Conservation (phyloP, 1,140 invertebrate species). For the Bombus consobrinus region DNA sequence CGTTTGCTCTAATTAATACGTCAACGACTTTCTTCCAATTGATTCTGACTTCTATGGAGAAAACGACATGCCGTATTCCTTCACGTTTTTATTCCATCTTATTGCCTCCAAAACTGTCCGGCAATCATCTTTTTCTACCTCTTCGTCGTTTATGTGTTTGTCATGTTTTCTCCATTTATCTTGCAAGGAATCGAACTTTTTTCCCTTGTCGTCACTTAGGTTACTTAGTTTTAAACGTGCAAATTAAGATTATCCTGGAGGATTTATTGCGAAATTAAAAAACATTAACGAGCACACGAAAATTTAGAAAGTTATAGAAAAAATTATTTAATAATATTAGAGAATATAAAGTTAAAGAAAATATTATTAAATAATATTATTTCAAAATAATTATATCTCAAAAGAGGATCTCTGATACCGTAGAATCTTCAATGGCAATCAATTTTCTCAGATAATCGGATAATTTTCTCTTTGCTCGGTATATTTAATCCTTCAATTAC, state of each 20-base stretch:
- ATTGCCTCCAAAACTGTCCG: neutral
- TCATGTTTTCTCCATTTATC: neutral
- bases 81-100: neutral
- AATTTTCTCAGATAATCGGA: no score
- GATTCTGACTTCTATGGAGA: neutral
- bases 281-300: neutral
- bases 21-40: neutral
- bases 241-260: neutral
- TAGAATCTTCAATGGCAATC: no score
- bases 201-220: neutral
- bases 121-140: no score
- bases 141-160: neutral
- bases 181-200: neutral
- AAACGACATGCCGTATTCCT: neutral
- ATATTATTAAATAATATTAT: no score
- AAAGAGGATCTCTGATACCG: no score
- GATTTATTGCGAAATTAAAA: neutral
- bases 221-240: neutral
- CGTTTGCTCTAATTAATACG: slow-evolving; percentile 22
- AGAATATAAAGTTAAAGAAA: no score
- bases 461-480: no score
- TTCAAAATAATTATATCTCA: no score
- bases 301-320: no score
- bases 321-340: no score
- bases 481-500: no score